Evolutionary conservation across 2,888 invertebrate species (phyloP).

Genomic region (Thelaira solivaga): DNA sequence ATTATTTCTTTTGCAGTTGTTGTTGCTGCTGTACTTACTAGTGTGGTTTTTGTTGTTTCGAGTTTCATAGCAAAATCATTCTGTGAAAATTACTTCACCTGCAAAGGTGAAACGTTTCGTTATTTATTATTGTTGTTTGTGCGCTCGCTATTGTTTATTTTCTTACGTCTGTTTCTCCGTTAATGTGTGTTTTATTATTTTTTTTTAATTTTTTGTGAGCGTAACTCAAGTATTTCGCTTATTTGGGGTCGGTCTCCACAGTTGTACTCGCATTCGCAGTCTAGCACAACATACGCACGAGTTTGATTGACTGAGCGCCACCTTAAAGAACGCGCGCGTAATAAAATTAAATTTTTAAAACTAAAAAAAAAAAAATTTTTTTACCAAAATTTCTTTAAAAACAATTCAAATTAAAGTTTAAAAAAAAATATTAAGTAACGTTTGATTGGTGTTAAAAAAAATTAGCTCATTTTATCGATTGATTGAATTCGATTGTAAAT

Average conservation of each 20-base stretch:
- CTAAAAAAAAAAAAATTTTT: too few species aligned
- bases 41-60: constrained; percentile 56
- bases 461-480: too few species aligned
- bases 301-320: constrained; percentile 6
- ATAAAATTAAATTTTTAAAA: neutral
- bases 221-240: constrained; percentile 39
- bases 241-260: constrained; percentile 29
- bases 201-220: constrained; percentile 37
- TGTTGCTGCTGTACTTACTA: constrained; percentile 22
- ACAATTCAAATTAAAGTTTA: too few species aligned
- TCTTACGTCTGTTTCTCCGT: constrained; percentile 1
- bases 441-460: too few species aligned
- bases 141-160: constrained; percentile 30
- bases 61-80: constrained; percentile 70
- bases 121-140: constrained; percentile 31
- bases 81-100: constrained; percentile 76
- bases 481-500: too few species aligned
- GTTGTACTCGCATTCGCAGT: constrained; percentile 2
- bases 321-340: constrained; percentile 1
- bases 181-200: neutral
- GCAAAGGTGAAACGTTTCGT: constrained; percentile 70
- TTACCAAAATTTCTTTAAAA: too few species aligned
- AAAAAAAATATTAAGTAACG: too few species aligned
- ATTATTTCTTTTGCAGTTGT: constrained; percentile 2
- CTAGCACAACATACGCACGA: constrained; percentile 26